phyloP scores from a whole-genome alignment of 2,113 vertebrate species.

The Neodontobutis hainanensis region DNA sequence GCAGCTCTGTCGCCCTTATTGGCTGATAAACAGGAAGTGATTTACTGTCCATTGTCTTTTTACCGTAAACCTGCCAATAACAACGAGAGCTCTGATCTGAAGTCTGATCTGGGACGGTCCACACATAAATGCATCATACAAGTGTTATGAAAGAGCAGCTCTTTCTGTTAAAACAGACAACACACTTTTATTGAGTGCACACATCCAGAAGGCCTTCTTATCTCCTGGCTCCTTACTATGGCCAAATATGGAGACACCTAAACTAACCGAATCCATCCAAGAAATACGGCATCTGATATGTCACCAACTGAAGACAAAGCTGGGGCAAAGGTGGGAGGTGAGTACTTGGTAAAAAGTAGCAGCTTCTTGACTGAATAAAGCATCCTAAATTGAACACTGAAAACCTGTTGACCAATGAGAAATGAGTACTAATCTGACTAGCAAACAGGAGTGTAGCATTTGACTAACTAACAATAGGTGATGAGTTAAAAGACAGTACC shows the following conservation, averaged over 20 bases:
- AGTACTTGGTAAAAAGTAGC: too few species aligned
- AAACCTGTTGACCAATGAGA: too few species aligned
- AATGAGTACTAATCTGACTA: too few species aligned
- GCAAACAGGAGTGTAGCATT: too few species aligned
- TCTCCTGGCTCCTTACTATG: conserved; percentile 53
- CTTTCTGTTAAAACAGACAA: conserved; percentile 6
- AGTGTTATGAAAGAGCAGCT: neutral
- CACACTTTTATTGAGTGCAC: neutral
- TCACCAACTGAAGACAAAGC: too few species aligned
- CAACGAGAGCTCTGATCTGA: neutral
- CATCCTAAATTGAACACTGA: too few species aligned
- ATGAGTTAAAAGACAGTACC: too few species aligned
- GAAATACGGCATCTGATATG: too few species aligned
- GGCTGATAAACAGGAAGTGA: conserved; percentile 34
- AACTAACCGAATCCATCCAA: neutral
- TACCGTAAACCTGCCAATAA: neutral
- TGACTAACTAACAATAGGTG: too few species aligned
- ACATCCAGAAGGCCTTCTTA: conserved; percentile 36
- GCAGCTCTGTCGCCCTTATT: conserved; percentile 31
- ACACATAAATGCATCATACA: neutral
- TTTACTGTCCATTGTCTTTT: neutral
- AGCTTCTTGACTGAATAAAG: too few species aligned
- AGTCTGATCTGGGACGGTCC: neutral
- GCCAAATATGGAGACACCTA: conserved; percentile 60
- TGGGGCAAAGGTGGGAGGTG: too few species aligned